Conservation (phyloP, 2,888 invertebrate genomes). For the Agrochola macilenta region DNA sequence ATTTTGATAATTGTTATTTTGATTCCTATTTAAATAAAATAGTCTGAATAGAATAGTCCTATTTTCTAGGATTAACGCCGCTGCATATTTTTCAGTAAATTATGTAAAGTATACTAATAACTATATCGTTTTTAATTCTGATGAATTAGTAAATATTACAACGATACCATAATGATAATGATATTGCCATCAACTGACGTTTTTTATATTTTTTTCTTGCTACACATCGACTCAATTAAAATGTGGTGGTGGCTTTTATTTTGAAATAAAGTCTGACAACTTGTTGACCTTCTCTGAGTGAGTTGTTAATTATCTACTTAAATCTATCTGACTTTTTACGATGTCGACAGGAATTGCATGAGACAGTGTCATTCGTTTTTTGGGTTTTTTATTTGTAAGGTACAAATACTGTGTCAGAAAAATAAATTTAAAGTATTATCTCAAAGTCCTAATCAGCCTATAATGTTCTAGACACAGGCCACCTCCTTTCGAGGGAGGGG, state of each 20-base stretch:
- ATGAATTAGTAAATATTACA: not conserved
- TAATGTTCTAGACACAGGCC: too few species aligned
- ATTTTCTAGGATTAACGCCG: not conserved
- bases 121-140: too few species aligned
- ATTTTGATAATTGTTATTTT: not conserved
- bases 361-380: not conserved
- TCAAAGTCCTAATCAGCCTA: too few species aligned
- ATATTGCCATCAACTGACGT: not conserved
- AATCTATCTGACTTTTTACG: slow-evolving; percentile 19
- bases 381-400: too few species aligned
- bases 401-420: not conserved
- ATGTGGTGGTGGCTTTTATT: slow-evolving; percentile 19
- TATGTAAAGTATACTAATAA: not conserved
- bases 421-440: not conserved
- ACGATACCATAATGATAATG: not conserved
- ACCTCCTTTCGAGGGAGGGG: too few species aligned
- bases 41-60: not conserved
- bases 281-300: slow-evolving; percentile 45
- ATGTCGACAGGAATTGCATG: not conserved
- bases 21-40: too few species aligned
- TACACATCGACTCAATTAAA: slow-evolving; percentile 3
- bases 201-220: not conserved
- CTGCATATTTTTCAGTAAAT: not conserved
- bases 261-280: slow-evolving; percentile 27
- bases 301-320: slow-evolving; percentile 27